Evolutionary conservation across 1,140 invertebrate species (phyloP), one percentile per base, ranked within the genome.

Genomic region (Pollicipes pollicipes): DNA sequence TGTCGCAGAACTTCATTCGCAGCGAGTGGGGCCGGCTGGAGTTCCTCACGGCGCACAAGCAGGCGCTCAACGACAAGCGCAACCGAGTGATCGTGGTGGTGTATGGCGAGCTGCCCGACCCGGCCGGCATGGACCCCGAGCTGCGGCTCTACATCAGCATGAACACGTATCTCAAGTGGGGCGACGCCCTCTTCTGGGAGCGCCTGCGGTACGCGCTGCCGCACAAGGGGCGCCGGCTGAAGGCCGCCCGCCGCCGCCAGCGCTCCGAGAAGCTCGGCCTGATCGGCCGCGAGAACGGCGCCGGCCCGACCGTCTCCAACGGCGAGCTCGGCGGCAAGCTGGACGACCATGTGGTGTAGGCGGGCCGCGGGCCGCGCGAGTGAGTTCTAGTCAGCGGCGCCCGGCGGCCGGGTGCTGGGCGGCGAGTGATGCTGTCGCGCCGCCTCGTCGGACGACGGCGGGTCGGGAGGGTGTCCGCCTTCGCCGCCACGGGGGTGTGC

Each of bases 1-100:
- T 96, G 0, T 93, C 93, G 0, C 84, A 85, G 17, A 86, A 88
- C 74, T 95, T 93, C 76, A 77, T 95, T 0, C 82, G 88, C 68
- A 94, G 91, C 67, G 83, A 87, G 21, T 96, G 93, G 92, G 89
- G 89, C 26, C 85, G 85, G 76, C 85, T 91, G 79, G 92, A 95
- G 79, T 93, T 95, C 77, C 84, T 86, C 70, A 83, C 87, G 0
- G 91, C 92, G 0, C 88, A 93, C 77, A 84, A 83, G 63, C 80
- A 83, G 74, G 89, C 91, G n/a, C 80, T 93, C 13, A 85, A 83
- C 68, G 89, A 92, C 76, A 84, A 85, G 27, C 80, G 85, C 17
- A 84, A 86, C 3, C 81, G 89, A 31, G 82, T 94, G 0, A 88
- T 95, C 67, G 81, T 95, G 0, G 84, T 95, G 29, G 76, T 95